Base-by-base conservation (phyloP, 2,888 invertebrate species). In the Cantharis flavilabris region DNA sequence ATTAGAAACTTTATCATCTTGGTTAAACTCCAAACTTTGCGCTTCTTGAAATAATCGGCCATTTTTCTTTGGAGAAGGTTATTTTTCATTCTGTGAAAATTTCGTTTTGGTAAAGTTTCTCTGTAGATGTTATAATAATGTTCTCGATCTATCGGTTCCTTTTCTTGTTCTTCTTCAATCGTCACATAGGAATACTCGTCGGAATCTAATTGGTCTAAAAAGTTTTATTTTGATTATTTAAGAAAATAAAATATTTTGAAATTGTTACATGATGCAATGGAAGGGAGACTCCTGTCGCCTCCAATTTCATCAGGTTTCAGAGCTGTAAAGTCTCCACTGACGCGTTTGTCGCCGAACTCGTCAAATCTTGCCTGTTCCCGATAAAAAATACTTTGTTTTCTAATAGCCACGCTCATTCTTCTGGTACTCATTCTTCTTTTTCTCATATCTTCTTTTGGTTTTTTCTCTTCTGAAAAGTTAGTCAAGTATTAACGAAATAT, bases 41-140 rank as follows among this genome's bases (percentile, higher is more conserved):
- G 82, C 67, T 83, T 84, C 75, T 85, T 86, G 74, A 84, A 87
- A 76, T 85, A 85, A 67, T 85, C 85, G 2, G 83, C 83, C 79
- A 87, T 83, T 79, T 86, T 86, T 72, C 83, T 85, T 72, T 87
- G 86, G 2, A 87, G 81, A 72, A 85, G 82, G 69, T 81, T 83
- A 78, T 86, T 87, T 77, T 81, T 83, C 18, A 83, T 79, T 79
- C 77, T 76, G 23, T 79, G 26, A 49, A 76, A 49, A 20, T 75
- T 76, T 33, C 78, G 73, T 70, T 82, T 81, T 7, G 69, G 14
- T 62, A 77, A 28, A 18, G 82, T 63, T 5, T 69, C 26, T 63
- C 62, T 73, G 49, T 81, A 81, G 11, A 73, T 33, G 33, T 80
- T 78, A 28, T 78, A 71, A 71, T 79, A 80, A 9, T 70, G 71